These are phyloP conservation scores for Acrocephalus kingi DNA, from an alignment of 2,113 vertebrate species.

Conservation along the genomic window DNA sequence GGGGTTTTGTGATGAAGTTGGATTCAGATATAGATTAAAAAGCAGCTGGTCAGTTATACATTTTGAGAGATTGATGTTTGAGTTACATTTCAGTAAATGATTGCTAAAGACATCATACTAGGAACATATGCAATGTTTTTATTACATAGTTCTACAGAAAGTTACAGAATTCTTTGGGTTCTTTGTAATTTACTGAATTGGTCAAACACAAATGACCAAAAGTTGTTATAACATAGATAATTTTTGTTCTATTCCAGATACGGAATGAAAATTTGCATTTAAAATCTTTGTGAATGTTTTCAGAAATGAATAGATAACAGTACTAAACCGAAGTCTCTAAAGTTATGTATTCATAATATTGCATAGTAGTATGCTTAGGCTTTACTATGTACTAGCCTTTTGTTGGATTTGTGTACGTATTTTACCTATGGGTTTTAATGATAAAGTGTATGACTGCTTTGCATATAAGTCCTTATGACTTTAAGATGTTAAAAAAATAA, in stretches of 20 bases:
- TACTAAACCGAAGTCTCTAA: constrained; percentile 79
- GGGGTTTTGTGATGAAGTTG: constrained; percentile 79
- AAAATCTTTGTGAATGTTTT: constrained; percentile 84
- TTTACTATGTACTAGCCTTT: constrained; percentile 90
- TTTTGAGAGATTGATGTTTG: constrained; percentile 82
- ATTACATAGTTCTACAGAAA: constrained; percentile 81
- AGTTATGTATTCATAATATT: constrained; percentile 85
- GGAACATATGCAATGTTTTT: constrained; percentile 87
- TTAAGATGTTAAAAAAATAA: constrained; percentile 95
- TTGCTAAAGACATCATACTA: constrained; percentile 83
- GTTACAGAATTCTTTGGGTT: constrained; percentile 80
- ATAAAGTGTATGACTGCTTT: constrained; percentile 95
- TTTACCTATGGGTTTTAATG: constrained; percentile 95
- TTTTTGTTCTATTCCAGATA: constrained; percentile 81
- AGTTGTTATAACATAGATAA: constrained; percentile 83
- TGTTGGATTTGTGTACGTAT: constrained; percentile 96
- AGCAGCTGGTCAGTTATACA: constrained; percentile 73
- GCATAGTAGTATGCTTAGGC: constrained; percentile 87
- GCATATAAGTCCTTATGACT: constrained; percentile 89
- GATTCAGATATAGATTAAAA: constrained; percentile 76
- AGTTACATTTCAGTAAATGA: constrained; percentile 85
- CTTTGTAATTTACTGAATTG: constrained; percentile 82
- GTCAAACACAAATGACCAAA: constrained; percentile 77
- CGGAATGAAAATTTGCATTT: constrained; percentile 84
- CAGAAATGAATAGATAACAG: constrained; percentile 82